These are phyloP conservation scores for Drosophila mimetica DNA, from an alignment of 2,888 invertebrate species.

Conservation along the genomic window DNA sequence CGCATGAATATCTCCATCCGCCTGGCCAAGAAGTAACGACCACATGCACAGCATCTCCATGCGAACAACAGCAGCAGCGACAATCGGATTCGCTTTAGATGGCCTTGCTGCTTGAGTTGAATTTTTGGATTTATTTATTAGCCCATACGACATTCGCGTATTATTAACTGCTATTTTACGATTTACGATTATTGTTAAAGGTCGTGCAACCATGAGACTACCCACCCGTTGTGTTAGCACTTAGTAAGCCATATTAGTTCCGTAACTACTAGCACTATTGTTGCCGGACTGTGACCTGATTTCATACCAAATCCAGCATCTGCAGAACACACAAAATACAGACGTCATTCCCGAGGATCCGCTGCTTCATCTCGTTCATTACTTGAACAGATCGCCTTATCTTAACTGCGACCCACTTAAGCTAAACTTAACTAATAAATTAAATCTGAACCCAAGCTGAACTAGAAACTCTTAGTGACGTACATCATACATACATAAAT, in stretches of 20 bases:
- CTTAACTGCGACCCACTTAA: slow-evolving; percentile 20
- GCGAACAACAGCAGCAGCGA: slow-evolving; percentile 49
- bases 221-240: slow-evolving; percentile 63
- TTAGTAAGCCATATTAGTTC: slow-evolving; percentile 23
- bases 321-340: neutral
- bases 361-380: slow-evolving; percentile 15
- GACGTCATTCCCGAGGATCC: neutral
- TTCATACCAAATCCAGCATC: neutral
- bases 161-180: slow-evolving; percentile 9
- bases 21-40: slow-evolving; percentile 18
- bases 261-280: slow-evolving; percentile 6
- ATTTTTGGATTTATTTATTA: slow-evolving; percentile 19
- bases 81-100: slow-evolving; percentile 39
- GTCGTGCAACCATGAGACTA: slow-evolving; percentile 62
- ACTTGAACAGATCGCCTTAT: slow-evolving; percentile 22
- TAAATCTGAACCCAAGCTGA: slow-evolving; percentile 23
- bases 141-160: slow-evolving; percentile 9
- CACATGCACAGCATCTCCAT: slow-evolving; percentile 16
- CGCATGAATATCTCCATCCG: slow-evolving; percentile 6
- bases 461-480: slow-evolving; percentile 11
- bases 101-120: slow-evolving; percentile 14
- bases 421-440: slow-evolving; percentile 10
- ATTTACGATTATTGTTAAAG: slow-evolving; percentile 7
- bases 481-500: too few species aligned
- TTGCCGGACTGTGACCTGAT: slow-evolving; percentile 2